Base-by-base conservation (phyloP, 1,140 invertebrate genomes). In the Drosophila littoralis region DNA sequence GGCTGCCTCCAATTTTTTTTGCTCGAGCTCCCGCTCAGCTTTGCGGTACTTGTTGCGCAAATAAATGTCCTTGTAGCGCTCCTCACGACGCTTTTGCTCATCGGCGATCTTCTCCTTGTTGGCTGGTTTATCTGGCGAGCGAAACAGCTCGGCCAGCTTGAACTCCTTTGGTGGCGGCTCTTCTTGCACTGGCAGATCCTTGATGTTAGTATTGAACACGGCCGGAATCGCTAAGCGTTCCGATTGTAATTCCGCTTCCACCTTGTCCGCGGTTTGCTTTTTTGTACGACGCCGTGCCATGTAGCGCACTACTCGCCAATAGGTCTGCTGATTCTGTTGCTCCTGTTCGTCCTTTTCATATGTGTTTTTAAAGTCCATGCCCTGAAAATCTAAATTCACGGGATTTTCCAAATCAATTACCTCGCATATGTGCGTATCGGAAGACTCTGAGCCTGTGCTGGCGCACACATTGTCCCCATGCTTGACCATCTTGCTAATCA, bases 401-500 rank as follows among this genome's bases (percentile, higher is more conserved):
- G 91, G 91, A 69, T 92, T 92, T 15, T 91, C 88, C 52, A 91
- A 64, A 50, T 92, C 91, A 6, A 92, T 83, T 6, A 91, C 75
- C 33, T 92, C 88, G 72, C 90, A 92, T 13, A 92, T 85, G 43
- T 82, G 74, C 13, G 84, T 64, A 3, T 81, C 86, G 0, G 90
- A 91, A 0, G 72, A 59, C 42, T 92, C 80, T 0, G 85, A 82
- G 1, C 64, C 79, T 0, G 82, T 75, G 58, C 73, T 79, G 52
- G 69, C 81, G 10, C 86, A 90, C 0, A 91, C 59, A 73, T 92
- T 92, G 17, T 92, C 90, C 0, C 82, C 91, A 8, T 90, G 73
- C 66, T 91, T 89, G 0, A 92, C 81, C 48, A 84, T 77, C 17
- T 91, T 79, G 50, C 75, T 69, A 8, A 90, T 79, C 28, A 81